phyloP scores from a whole-genome alignment of 2,888 invertebrate species.

The Sarcophaga carnaria region DNA sequence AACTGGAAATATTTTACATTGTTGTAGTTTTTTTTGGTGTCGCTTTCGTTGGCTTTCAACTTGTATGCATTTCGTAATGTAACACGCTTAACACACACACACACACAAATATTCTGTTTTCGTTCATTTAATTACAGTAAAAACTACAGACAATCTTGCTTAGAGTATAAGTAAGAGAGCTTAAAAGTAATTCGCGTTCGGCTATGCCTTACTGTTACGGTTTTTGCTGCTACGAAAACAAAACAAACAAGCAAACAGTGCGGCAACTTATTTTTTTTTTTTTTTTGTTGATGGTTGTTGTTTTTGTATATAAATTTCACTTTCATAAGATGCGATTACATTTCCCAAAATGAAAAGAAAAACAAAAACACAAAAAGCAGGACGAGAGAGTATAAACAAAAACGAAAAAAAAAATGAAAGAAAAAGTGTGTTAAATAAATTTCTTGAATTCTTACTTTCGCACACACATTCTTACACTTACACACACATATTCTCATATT shows the following conservation, averaged over 20 bases:
- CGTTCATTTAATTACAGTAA: too few relatives aligned
- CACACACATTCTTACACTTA: neutral
- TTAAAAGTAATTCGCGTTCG: neutral
- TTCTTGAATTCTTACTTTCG: slow-evolving; percentile 47
- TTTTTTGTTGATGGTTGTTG: neutral
- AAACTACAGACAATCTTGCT: too few relatives aligned
- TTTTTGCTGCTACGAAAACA: neutral
- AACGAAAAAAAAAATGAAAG: slow-evolving; percentile 12
- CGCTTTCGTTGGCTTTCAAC: too few relatives aligned
- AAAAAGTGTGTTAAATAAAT: slow-evolving; percentile 61
- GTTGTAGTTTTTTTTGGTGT: too few relatives aligned
- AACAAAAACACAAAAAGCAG: too few relatives aligned
- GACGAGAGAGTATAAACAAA: neutral
- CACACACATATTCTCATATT: neutral
- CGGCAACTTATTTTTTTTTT: neutral
- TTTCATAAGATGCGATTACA: slow-evolving; percentile 35
- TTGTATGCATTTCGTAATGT: too few relatives aligned
- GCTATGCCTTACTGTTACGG: neutral
- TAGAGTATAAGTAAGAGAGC: neutral
- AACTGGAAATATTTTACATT: too few relatives aligned
- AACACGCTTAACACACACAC: too few relatives aligned
- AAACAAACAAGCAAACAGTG: slow-evolving; percentile 20
- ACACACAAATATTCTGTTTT: too few relatives aligned
- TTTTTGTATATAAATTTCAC: slow-evolving; percentile 34
- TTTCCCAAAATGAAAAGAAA: slow-evolving; percentile 43